These are phyloP conservation scores for Atlantisia rogersi DNA, from an alignment of 2,113 vertebrate species.

Conservation along the genomic window DNA sequence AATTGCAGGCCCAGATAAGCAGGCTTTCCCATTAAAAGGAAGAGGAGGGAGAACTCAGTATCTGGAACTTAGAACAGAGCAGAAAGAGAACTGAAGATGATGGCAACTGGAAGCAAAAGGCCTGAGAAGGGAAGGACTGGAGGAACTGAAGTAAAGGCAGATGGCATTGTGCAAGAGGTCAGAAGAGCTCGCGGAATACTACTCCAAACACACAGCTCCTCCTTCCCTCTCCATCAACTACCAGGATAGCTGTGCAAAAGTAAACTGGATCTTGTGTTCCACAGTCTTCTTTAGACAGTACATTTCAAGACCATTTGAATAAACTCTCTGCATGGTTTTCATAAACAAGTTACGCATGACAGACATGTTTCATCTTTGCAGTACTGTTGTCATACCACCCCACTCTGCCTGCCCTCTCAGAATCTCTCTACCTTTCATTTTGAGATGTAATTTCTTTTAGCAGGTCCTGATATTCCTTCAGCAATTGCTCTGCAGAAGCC, in stretches of 20 bases:
- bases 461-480: constrained; percentile 81
- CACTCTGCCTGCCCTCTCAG: background rate
- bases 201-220: background rate
- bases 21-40: background rate
- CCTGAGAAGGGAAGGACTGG: background rate
- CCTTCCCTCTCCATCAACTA: background rate
- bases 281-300: background rate
- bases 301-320: background rate
- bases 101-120: background rate
- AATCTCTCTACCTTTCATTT: constrained; percentile 77
- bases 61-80: background rate
- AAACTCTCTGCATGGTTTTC: background rate
- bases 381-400: background rate
- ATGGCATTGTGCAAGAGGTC: background rate
- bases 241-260: background rate
- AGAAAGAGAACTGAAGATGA: background rate
- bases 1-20: background rate
- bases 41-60: background rate
- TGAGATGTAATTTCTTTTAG: constrained; percentile 79
- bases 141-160: background rate
- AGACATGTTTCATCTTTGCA: background rate
- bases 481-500: constrained; percentile 77
- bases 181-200: background rate
- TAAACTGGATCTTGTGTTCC: background rate
- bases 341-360: background rate